These are phyloP conservation scores for Montipora foliosa DNA, from an alignment of 64 coral and sea anemone genomes.

Conservation along the genomic window DNA sequence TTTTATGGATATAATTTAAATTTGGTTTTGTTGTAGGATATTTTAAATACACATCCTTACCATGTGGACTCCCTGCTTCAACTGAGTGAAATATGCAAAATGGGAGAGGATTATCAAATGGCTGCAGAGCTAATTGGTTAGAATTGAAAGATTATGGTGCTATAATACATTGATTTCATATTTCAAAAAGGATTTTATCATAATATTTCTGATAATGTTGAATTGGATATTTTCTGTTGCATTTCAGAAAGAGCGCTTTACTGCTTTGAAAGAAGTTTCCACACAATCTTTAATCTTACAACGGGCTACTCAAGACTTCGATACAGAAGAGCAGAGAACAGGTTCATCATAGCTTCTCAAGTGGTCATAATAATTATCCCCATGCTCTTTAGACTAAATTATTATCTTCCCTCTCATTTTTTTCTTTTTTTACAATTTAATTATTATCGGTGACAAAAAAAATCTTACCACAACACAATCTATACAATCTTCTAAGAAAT, in stretches of 20 bases:
- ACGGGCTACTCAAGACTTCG: conserved; percentile 84
- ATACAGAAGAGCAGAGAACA: conserved; percentile 92
- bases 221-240: conserved; percentile 1
- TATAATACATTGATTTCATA: no score
- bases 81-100: conserved; percentile 98
- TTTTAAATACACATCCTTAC: conserved; percentile 83
- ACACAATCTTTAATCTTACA: conserved; percentile 93
- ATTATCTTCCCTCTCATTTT: no score
- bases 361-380: not conserved
- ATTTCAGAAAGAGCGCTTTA: conserved; percentile 88
- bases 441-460: no score
- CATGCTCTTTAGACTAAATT: no score
- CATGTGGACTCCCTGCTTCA: conserved; percentile 94
- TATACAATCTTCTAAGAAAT: no score
- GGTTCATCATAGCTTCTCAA: conserved; percentile 35
- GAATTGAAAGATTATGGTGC: not conserved
- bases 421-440: no score
- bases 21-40: conserved; percentile 50
- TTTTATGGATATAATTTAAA: not conserved
- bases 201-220: no score
- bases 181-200: no score
- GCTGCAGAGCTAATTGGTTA: conserved; percentile 97
- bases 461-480: no score
- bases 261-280: conserved; percentile 96
- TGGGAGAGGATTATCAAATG: conserved; percentile 98